phyloP scores from a whole-genome alignment of 2,888 invertebrate genomes.

The Acanthosepion lycidas region DNA sequence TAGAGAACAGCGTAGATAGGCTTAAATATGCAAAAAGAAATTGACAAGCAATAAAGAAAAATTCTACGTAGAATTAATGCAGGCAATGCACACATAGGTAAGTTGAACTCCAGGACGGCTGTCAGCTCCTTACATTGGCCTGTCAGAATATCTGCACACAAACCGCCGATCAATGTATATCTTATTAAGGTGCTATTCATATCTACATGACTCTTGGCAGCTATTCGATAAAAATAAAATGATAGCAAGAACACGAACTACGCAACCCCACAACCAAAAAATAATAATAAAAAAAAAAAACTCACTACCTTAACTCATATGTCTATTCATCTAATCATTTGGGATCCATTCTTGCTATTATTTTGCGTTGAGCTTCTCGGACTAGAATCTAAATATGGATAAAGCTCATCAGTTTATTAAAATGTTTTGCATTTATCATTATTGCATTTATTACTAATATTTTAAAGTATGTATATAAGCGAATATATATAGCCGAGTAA shows the following conservation, averaged over 20 bases:
- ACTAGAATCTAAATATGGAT: not conserved
- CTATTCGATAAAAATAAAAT: slow-evolving; percentile 33
- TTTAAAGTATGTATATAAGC: no score
- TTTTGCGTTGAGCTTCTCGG: not conserved
- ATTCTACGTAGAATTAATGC: not conserved
- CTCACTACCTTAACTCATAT: not conserved
- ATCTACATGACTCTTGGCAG: slow-evolving; percentile 17
- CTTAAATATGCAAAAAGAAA: not conserved
- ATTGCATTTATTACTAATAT: no score
- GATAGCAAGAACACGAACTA: not conserved
- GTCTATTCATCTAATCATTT: not conserved
- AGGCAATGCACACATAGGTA: not conserved
- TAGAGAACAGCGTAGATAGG: no score
- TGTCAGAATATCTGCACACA: not conserved
- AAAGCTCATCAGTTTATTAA: not conserved
- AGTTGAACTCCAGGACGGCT: not conserved
- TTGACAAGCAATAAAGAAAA: not conserved
- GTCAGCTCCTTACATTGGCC: not conserved
- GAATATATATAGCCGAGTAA: no score
- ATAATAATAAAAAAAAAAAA: not conserved
- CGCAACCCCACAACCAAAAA: not conserved
- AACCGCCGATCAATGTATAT: not conserved
- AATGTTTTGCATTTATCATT: no score
- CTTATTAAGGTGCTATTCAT: slow-evolving; percentile 20
- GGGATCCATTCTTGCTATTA: not conserved